A percentile compares a stretch with the other conserved stretches of the same genome.
Evolutionary conservation across 2,797 vertebrate species (phyloP).

Genomic region (Champsocephalus gunnari): DNA sequence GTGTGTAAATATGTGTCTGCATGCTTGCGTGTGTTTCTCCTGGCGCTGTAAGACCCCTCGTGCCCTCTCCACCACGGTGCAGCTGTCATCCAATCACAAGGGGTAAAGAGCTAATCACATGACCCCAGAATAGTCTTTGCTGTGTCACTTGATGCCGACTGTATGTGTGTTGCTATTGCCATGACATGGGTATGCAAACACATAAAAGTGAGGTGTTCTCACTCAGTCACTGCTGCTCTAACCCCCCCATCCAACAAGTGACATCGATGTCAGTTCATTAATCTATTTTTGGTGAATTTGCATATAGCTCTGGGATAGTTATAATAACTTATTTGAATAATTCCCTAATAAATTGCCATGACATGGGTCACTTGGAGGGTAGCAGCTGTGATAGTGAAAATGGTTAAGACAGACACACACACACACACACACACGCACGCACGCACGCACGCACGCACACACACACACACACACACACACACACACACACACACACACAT

Average conservation of each 20-base stretch:
- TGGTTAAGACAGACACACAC: slow-evolving; percentile 19
- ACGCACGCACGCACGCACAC: slow-evolving; percentile 6
- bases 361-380: slow-evolving; percentile 26
- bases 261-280: neutral
- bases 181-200: slow-evolving; percentile 62
- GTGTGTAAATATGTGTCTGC: slow-evolving; percentile 38
- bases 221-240: slow-evolving; percentile 1
- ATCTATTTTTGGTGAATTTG: neutral
- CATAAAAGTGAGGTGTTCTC: slow-evolving; percentile 53
- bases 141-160: slow-evolving; percentile 73
- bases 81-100: slow-evolving; percentile 72
- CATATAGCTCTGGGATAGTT: no score
- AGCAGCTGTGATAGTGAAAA: slow-evolving; percentile 37
- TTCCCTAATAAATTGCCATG: slow-evolving; percentile 14
- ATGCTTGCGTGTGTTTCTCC: slow-evolving; percentile 59
- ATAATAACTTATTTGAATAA: slow-evolving; percentile 2
- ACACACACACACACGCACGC: slow-evolving; percentile 4
- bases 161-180: slow-evolving; percentile 67
- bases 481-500: slow-evolving; percentile 19
- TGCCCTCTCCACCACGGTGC: slow-evolving; percentile 62
- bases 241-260: neutral
- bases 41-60: slow-evolving; percentile 60
- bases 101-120: slow-evolving; percentile 70
- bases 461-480: slow-evolving; percentile 8
- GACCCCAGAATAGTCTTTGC: slow-evolving; percentile 64